These are phyloP conservation scores for Xiphorhynchus erythropygius DNA, from an alignment of 2,797 vertebrate genomes.

Conservation along the genomic window DNA sequence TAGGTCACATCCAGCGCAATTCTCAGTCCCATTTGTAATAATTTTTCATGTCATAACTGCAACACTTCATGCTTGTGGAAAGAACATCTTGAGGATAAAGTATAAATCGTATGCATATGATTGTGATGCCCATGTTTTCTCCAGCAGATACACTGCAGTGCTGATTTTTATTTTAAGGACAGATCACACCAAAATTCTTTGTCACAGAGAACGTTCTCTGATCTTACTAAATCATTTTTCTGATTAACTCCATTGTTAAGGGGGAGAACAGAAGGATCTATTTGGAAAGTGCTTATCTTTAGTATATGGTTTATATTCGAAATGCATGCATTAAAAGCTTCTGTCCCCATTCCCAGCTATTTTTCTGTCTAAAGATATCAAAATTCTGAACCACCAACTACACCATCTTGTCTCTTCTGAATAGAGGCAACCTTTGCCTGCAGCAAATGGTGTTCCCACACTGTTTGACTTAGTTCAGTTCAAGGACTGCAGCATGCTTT, in stretches of 20 bases:
- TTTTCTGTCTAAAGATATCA: neutral
- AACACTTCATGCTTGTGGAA: neutral
- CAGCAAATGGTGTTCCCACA: constrained; percentile 11
- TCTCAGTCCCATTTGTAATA: neutral
- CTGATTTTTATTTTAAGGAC: neutral
- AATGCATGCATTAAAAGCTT: neutral
- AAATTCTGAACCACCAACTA: neutral
- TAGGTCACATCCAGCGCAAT: neutral
- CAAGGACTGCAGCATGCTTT: neutral
- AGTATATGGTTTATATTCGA: neutral
- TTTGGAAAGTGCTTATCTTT: neutral
- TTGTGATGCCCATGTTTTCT: neutral
- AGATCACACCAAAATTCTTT: neutral
- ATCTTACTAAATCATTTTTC: neutral
- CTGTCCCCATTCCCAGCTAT: neutral
- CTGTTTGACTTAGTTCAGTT: neutral
- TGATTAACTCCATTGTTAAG: neutral
- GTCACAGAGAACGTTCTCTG: neutral
- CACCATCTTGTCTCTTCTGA: neutral
- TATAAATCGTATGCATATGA: neutral
- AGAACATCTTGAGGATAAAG: neutral
- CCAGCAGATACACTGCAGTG: neutral
- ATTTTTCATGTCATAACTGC: neutral
- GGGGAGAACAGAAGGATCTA: neutral
- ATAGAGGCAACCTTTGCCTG: neutral